Conservation (phyloP, 2,113 vertebrate species). For the Shinisaurus crocodilurus region DNA sequence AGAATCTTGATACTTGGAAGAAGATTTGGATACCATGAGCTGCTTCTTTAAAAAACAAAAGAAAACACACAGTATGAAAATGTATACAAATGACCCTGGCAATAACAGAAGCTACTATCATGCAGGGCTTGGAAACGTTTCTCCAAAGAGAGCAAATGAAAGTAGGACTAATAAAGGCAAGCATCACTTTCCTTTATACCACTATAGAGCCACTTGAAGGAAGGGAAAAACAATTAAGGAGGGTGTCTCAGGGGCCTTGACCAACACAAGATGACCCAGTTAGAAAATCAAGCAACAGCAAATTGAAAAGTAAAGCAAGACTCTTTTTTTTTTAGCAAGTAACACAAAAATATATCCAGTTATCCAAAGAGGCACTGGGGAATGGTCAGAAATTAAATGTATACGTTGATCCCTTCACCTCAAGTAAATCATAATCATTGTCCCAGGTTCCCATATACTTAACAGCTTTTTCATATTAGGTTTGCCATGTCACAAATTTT, state of each 20-base stretch:
- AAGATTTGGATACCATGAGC: not conserved
- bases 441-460: not conserved
- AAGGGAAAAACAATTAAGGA: conserved; percentile 34
- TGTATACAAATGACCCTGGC: not conserved
- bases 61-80: not conserved
- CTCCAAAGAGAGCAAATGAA: conserved; percentile 31
- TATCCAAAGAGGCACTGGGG: not conserved
- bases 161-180: not conserved
- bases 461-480: not conserved
- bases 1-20: conserved; percentile 2
- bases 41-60: not conserved
- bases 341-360: not conserved
- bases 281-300: conserved; percentile 29
- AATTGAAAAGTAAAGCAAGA: conserved; percentile 2
- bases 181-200: conserved; percentile 25
- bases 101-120: not conserved
- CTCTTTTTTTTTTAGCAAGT: conserved; percentile 31
- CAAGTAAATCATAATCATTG: not conserved
- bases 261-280: conserved; percentile 4
- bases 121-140: not conserved
- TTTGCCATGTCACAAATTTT: not conserved
- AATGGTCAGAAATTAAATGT: not conserved
- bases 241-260: conserved; percentile 24
- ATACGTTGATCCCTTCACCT: not conserved
- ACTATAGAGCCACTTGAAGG: conserved; percentile 19